Evolutionary conservation across 2,797 vertebrate genomes (phyloP).

Genomic region (Chelmon rostratus): DNA sequence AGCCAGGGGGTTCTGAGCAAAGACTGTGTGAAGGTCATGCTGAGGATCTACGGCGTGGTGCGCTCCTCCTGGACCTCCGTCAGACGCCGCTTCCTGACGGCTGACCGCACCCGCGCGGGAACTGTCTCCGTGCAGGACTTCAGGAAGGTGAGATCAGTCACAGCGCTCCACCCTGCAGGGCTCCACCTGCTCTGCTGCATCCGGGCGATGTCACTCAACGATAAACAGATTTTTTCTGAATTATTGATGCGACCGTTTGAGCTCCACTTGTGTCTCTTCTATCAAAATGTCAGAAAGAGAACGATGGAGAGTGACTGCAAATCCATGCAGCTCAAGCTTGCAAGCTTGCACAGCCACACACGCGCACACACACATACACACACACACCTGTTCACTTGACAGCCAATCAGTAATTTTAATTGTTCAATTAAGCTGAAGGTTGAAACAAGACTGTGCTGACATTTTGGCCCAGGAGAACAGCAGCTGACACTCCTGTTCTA

Average conservation of each 20-base stretch:
- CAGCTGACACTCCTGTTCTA: slow-evolving; percentile 51
- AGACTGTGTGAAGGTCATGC: slow-evolving; percentile 72
- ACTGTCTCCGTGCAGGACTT: slow-evolving; percentile 81
- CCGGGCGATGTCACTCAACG: neutral
- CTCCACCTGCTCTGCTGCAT: neutral
- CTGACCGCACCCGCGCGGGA: slow-evolving; percentile 63
- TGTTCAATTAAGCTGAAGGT: slow-evolving; percentile 60
- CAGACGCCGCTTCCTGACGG: slow-evolving; percentile 78
- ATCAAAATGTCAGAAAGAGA: slow-evolving; percentile 44
- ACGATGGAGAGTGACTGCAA: slow-evolving; percentile 31
- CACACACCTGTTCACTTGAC: slow-evolving; percentile 41
- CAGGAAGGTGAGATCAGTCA: slow-evolving; percentile 78
- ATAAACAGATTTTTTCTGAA: slow-evolving; percentile 34
- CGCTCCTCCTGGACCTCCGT: slow-evolving; percentile 81
- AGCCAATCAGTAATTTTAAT: slow-evolving; percentile 63
- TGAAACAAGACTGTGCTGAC: slow-evolving; percentile 51
- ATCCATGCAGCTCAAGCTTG: slow-evolving; percentile 36
- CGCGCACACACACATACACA: slow-evolving; percentile 16
- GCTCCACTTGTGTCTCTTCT: slow-evolving; percentile 17
- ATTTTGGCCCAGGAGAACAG: slow-evolving; percentile 57
- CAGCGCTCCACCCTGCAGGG: neutral
- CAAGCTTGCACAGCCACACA: neutral
- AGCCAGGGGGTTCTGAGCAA: slow-evolving; percentile 61
- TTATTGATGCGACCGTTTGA: slow-evolving; percentile 45
- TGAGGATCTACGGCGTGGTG: slow-evolving; percentile 81